Conservation (phyloP, 1,140 invertebrate genomes). For the Drosophila kikkawai region DNA sequence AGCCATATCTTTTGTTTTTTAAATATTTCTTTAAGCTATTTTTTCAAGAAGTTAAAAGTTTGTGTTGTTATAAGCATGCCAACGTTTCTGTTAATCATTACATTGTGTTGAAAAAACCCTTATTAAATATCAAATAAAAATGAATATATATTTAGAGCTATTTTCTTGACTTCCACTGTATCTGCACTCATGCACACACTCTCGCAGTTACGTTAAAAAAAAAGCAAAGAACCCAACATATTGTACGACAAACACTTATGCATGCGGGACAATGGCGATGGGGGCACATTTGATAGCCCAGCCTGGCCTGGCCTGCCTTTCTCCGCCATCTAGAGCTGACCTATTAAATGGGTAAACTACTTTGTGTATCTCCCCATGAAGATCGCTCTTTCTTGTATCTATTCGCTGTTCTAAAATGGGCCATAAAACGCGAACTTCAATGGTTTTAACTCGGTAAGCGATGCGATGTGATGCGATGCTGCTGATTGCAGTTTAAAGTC, state of each 20-base stretch:
- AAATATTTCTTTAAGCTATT: no score
- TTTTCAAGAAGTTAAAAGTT: no score
- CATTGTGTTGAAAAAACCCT: no score
- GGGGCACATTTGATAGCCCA: slow-evolving; percentile 46
- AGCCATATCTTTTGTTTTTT: no score
- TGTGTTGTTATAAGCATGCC: no score
- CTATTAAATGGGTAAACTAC: slow-evolving; percentile 54
- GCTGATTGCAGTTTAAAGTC: slow-evolving; percentile 20
- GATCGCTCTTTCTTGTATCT: slow-evolving; percentile 40
- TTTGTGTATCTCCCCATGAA: slow-evolving; percentile 50
- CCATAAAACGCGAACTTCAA: slow-evolving; percentile 52
- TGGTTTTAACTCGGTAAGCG: slow-evolving; percentile 12
- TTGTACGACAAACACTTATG: slow-evolving; percentile 31
- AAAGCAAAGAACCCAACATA: slow-evolving; percentile 22
- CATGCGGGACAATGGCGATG: slow-evolving; percentile 49
- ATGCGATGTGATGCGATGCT: slow-evolving; percentile 29
- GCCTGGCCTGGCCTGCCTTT: slow-evolving; percentile 31
- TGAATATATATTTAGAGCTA: background rate
- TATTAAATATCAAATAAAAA: background rate
- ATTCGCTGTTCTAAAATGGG: slow-evolving; percentile 50
- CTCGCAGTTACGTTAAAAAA: slow-evolving; percentile 8
- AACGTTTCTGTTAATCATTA: no score
- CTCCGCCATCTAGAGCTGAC: slow-evolving; percentile 43
- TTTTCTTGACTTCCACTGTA: background rate
- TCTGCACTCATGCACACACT: slow-evolving; percentile 25